These are phyloP conservation scores for Microplitis demolitor DNA, from an alignment of 1,140 invertebrate genomes.

Conservation along the genomic window DNA sequence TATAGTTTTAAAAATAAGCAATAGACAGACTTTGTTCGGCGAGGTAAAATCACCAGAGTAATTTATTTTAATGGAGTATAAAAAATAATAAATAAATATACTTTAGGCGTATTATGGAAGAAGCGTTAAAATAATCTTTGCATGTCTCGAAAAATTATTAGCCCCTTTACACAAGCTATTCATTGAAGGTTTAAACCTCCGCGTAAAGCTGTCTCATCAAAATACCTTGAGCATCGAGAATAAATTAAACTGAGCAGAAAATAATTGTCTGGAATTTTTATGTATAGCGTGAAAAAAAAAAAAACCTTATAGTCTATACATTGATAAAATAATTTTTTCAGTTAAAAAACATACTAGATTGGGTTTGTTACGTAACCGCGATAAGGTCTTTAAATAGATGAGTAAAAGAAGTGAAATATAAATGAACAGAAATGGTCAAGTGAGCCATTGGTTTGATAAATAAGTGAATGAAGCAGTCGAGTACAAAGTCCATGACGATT, in stretches of 20 bases:
- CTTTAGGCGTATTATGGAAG: neutral
- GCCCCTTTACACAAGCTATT: neutral
- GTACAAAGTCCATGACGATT: conserved; percentile 25
- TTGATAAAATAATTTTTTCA: too few relatives aligned
- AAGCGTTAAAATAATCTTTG: conserved; percentile 4
- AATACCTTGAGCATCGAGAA: neutral
- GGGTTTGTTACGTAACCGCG: neutral
- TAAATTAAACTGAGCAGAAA: neutral
- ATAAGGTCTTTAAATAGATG: neutral
- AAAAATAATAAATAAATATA: neutral
- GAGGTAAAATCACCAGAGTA: neutral
- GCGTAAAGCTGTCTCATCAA: conserved; percentile 4
- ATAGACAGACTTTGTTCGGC: too few relatives aligned
- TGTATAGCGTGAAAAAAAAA: neutral
- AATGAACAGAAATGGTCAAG: neutral
- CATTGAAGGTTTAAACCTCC: neutral
- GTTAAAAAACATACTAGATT: too few relatives aligned
- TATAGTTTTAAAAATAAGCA: too few relatives aligned
- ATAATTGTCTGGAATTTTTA: neutral
- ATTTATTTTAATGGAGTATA: neutral
- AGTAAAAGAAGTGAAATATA: neutral
- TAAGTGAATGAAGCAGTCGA: neutral
- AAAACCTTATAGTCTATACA: too few relatives aligned
- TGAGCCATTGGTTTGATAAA: neutral
- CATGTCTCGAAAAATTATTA: neutral